A percentile compares a stretch with the other conserved stretches of the same genome.
These are phyloP conservation scores for Periophthalmus magnuspinnatus DNA, from an alignment of 2,797 vertebrate species.

Conservation along the genomic window DNA sequence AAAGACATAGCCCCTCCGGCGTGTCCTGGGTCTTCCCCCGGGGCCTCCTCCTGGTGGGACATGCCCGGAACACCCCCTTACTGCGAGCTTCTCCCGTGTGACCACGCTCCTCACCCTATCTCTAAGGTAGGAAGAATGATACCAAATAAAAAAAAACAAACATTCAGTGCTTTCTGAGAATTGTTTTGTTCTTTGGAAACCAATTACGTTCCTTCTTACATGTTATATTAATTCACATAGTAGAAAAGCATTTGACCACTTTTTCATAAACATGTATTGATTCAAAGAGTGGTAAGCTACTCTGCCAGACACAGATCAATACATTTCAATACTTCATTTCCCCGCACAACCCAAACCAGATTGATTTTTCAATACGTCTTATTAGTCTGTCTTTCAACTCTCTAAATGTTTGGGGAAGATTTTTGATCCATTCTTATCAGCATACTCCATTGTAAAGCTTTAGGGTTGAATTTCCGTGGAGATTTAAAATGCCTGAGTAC, in stretches of 20 bases:
- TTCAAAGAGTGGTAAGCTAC: conserved; percentile 55
- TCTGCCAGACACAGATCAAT: conserved; percentile 72
- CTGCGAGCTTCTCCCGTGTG: too few species aligned
- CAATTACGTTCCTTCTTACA: background rate
- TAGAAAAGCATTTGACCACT: conserved; percentile 56
- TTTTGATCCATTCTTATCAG: conserved; percentile 21
- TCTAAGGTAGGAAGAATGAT: too few species aligned
- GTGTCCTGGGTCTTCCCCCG: too few species aligned
- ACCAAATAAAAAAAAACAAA: background rate
- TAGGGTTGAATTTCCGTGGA: background rate
- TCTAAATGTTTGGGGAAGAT: conserved; percentile 6
- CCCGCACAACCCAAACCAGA: conserved; percentile 70
- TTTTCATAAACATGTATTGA: conserved; percentile 78
- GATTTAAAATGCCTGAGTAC: background rate
- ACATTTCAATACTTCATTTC: conserved; percentile 69
- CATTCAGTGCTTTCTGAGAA: background rate
- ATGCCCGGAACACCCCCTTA: too few species aligned
- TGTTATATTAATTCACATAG: background rate
- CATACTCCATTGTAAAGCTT: background rate
- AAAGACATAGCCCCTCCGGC: too few species aligned
- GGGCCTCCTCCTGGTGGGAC: too few species aligned
- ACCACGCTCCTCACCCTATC: too few species aligned
- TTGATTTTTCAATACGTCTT: conserved; percentile 77
- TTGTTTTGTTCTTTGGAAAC: background rate
- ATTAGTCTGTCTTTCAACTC: conserved; percentile 52